Evolutionary conservation across 1,140 invertebrate genomes (phyloP), one percentile per base, ranked within the genome.

Genomic region (Potamilus streckersoni): DNA sequence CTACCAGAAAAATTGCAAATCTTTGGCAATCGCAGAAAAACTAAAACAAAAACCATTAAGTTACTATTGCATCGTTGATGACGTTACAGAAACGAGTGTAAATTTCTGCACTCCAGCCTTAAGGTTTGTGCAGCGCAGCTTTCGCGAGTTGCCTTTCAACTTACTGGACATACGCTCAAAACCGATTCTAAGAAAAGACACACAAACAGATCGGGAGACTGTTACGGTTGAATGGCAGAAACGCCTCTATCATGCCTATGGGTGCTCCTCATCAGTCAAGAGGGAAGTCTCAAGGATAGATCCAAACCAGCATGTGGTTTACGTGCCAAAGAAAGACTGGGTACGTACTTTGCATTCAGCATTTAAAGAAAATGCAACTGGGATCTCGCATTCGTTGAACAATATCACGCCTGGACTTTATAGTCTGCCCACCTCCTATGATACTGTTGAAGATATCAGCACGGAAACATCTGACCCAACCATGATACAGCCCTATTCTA

Each of bases 141-240:
- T 73, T 58, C 68, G 67, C 55, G 74, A 78, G 61, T 13, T 84
- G 20, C 69, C 79, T 55, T 81, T 81, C 59, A 80, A 78, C 65
- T 38, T 81, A 55, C 69, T 84, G 15, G 79, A 78, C 20, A 75
- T 80, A 58, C 73, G 74, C 31, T 63, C 63, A 20, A 80, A 76
- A 61, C 83, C 82, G 8, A 67, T 71, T 38, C 20, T 78, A 13
- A 16, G 64, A 23, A 62, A 65, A 66, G 76, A 80, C 69, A 62
- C 72, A 27, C 63, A 58, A 17, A 77, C 68, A 31, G 67, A 61
- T 20, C 57, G 59, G 67, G 66, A 57, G 56, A 69, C 20, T 58
- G 65, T 72, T n/a, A 60, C 38, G 76, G 67, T 66, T 63, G 59
- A 27, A 27, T 68, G 73, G 74, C 14, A 69, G 62, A 76, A 80